Base-by-base conservation (phyloP, 2,888 invertebrate genomes). In the Stenurella melanura region DNA sequence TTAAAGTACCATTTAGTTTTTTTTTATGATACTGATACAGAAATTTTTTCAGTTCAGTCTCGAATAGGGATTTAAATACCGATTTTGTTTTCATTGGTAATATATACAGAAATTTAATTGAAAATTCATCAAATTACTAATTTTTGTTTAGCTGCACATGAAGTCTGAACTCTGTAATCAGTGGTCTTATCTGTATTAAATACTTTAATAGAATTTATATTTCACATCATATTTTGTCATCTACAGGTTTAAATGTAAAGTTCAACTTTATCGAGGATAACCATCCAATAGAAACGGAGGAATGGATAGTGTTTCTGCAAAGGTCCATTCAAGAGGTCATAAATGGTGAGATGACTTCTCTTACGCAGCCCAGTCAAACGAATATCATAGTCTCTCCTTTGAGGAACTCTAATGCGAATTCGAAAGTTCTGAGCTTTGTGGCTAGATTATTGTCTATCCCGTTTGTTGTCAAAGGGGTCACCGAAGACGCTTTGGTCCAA, bases 271-370 rank as follows among this genome's bases (percentile, higher is more conserved):
- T 85, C 50, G 87, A 87, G 81, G 86, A 87, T 71, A 85, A 79
- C 58, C 91, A 92, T 84, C 93, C 95, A 3, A 94, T 96, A 77
- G 96, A 96, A 88, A 93, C 95, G 81, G 96, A 96, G 80, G 96
- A 97, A 89, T 96, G 96, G 96, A 91, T 96, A 79, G 96, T 94
- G 0, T 97, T 96, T 88, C 89, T 97, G 0, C 93, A 95, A 84
- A 93, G 93, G 12, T 95, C 95, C 17, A 95, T 96, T 88, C 94
- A 94, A 87, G 97, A 96, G 90, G 92, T 96, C 15, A 93, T 96
- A 90, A 93, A 93, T 74, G 95, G 95, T 0, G 96, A 96, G 88
- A 91, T 95, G 17, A 94, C 93, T 82, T 95, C 95, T 2, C 89
- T 96, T 5, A 92, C 93, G 19, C 95, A 96, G 86, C 80, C 93